These are phyloP conservation scores for Rhineura floridana DNA, from an alignment of 2,113 vertebrate genomes.

Conservation along the genomic window DNA sequence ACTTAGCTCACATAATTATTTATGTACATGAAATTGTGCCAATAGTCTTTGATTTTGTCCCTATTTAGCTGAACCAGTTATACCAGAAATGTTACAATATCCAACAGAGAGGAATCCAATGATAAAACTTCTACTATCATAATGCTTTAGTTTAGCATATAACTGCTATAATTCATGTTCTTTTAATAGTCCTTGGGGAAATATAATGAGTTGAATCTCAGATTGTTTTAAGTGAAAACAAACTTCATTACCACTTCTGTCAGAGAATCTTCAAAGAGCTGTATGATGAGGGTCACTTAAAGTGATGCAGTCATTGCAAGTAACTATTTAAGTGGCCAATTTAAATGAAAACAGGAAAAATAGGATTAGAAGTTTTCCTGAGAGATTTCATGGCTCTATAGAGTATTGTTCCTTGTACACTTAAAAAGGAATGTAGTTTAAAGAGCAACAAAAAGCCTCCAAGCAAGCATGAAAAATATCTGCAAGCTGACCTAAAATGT, in stretches of 20 bases:
- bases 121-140: slow-evolving; percentile 11
- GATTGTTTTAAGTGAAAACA: slow-evolving; percentile 38
- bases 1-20: neutral
- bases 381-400: slow-evolving; percentile 20
- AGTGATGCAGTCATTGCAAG: slow-evolving; percentile 21
- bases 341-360: slow-evolving; percentile 43
- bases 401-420: slow-evolving; percentile 5
- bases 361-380: slow-evolving; percentile 26
- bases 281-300: slow-evolving; percentile 11
- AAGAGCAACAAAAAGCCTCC: slow-evolving; percentile 10
- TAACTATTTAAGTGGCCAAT: slow-evolving; percentile 35
- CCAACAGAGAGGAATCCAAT: neutral
- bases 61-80: neutral
- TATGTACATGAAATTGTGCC: neutral
- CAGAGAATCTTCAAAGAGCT: slow-evolving; percentile 36
- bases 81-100: neutral
- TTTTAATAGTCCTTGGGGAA: slow-evolving; percentile 16
- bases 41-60: neutral
- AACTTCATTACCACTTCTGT: slow-evolving; percentile 32
- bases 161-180: slow-evolving; percentile 10
- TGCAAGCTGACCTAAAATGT: slow-evolving; percentile 14
- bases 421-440: slow-evolving; percentile 23
- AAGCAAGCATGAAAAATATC: slow-evolving; percentile 12
- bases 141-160: neutral
- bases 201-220: slow-evolving; percentile 26